These are phyloP conservation scores for Pterophyllum scalare DNA, from an alignment of 2,113 vertebrate genomes.

Conservation along the genomic window DNA sequence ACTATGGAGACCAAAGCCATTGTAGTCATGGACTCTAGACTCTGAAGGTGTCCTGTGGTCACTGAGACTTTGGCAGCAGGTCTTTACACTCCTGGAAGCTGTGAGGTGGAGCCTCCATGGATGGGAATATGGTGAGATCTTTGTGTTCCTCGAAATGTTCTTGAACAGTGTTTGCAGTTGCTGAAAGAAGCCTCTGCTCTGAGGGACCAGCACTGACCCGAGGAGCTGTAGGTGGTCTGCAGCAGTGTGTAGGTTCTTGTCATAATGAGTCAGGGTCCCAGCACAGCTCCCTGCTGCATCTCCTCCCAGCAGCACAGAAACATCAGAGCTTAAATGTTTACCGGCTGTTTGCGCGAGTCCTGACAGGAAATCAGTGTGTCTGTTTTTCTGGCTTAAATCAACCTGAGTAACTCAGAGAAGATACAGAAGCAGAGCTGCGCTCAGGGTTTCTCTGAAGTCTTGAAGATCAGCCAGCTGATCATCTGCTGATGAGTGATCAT, in stretches of 20 bases:
- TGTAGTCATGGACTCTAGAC: neutral
- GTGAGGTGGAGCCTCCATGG: neutral
- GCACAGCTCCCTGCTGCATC: rapidly evolving
- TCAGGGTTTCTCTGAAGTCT: too few species aligned
- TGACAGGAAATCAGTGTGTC: neutral
- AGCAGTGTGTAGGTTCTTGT: neutral
- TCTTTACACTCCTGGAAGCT: neutral
- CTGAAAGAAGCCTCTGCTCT: neutral
- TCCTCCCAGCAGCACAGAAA: neutral
- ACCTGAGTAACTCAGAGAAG: neutral
- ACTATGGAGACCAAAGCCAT: rapidly evolving
- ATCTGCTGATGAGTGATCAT: neutral
- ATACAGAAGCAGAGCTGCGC: too few species aligned
- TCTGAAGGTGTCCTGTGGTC: neutral
- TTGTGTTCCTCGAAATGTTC: neutral
- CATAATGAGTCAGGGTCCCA: neutral
- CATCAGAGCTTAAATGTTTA: neutral
- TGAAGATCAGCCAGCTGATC: neutral
- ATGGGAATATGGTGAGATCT: neutral
- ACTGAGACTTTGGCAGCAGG: neutral
- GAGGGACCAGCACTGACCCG: neutral
- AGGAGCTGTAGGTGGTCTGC: neutral
- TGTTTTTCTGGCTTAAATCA: neutral
- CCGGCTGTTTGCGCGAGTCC: neutral
- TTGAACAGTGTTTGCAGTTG: neutral